Percentiles rank a stretch among this genome's conserved stretches.
phyloP scores from a whole-genome alignment of 2,113 vertebrate species.

The Camarhynchus parvulus region DNA sequence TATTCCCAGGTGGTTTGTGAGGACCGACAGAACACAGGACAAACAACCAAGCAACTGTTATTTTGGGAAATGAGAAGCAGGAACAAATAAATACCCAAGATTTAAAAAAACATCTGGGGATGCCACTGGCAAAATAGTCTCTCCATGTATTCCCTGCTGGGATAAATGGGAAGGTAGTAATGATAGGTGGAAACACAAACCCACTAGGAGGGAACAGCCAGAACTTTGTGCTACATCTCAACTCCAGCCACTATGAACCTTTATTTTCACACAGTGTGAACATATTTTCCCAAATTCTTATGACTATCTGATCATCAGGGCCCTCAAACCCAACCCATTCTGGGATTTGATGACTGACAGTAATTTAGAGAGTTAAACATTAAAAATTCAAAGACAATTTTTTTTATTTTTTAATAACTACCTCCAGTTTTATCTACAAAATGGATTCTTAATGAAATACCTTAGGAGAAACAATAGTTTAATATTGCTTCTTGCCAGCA shows the following conservation, averaged over 20 bases:
- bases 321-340: neutral
- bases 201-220: neutral
- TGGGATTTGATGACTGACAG: neutral
- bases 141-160: neutral
- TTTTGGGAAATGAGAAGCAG: neutral
- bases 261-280: neutral
- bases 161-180: neutral
- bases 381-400: neutral
- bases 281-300: neutral
- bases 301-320: neutral
- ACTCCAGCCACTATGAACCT: accelerated
- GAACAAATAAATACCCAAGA: neutral
- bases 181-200: neutral
- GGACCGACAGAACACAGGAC: neutral
- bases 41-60: neutral
- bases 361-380: neutral
- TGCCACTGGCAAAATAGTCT: neutral
- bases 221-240: neutral
- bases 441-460: slow-evolving; percentile 7
- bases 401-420: neutral
- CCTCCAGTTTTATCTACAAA: neutral
- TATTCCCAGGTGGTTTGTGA: neutral
- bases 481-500: neutral
- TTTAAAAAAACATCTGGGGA: neutral
- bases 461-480: neutral